A percentile compares a stretch with the other conserved stretches of the same genome.
Evolutionary conservation across 2,888 invertebrate species (phyloP).

Genomic region (Conistra vaccinii): DNA sequence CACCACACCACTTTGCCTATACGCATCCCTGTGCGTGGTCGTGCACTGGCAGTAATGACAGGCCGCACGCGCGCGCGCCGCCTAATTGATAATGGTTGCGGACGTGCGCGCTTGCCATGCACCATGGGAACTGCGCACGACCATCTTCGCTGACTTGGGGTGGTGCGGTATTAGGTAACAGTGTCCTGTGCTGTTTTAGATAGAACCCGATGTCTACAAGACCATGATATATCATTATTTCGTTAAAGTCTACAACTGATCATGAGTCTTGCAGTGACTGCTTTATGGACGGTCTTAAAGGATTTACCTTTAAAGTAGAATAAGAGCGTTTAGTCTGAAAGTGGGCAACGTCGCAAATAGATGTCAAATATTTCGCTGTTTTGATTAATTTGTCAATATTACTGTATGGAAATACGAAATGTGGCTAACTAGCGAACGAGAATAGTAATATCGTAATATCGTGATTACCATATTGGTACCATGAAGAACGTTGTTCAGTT

Average conservation of each 20-base stretch:
- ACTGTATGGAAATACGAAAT: too few relatives aligned
- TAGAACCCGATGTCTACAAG: neutral
- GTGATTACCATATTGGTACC: too few relatives aligned
- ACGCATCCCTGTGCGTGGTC: conserved; percentile 82
- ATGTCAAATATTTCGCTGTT: too few relatives aligned
- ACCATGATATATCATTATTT: neutral
- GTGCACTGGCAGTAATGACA: conserved; percentile 87
- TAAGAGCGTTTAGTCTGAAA: too few relatives aligned
- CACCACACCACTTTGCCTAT: conserved; percentile 54
- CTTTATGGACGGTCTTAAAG: too few relatives aligned
- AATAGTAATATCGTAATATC: too few relatives aligned
- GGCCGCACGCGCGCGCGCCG: conserved; percentile 87
- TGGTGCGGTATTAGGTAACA: conserved; percentile 69
- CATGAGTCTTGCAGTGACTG: too few relatives aligned
- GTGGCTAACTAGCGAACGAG: too few relatives aligned
- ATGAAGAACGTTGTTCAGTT: too few relatives aligned
- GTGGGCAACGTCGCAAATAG: too few relatives aligned
- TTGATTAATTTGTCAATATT: too few relatives aligned
- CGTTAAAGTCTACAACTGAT: neutral
- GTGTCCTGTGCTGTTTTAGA: conserved; percentile 4
- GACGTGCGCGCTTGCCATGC: conserved; percentile 83
- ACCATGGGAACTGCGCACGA: conserved; percentile 79
- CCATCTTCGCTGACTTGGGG: conserved; percentile 56
- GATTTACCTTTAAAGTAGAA: conserved; percentile 7
- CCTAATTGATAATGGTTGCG: conserved; percentile 89